These are phyloP conservation scores for Microtus ochrogaster DNA, from an alignment of 2,113 vertebrate genomes.

Conservation along the genomic window DNA sequence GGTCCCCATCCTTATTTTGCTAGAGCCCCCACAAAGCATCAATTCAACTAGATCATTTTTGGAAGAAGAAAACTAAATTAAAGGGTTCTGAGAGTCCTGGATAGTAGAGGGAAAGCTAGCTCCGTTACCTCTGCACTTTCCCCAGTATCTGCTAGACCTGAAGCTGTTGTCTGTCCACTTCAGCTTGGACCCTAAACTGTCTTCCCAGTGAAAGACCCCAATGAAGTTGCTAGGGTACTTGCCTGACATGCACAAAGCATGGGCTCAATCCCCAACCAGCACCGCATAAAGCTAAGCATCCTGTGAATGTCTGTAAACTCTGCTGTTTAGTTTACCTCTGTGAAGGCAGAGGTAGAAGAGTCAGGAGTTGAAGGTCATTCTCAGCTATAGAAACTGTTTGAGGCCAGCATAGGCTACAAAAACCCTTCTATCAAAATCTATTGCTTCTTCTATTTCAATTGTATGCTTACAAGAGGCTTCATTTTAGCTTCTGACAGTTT, in stretches of 20 bases:
- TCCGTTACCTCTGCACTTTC: not conserved
- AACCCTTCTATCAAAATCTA: not conserved
- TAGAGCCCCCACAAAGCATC: slow-evolving; percentile 60
- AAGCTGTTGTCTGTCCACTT: not conserved
- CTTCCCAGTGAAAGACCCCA: not conserved
- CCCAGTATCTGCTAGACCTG: not conserved
- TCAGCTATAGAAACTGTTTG: not conserved
- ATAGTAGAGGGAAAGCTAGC: not conserved
- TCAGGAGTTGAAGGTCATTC: not conserved
- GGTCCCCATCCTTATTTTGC: slow-evolving; percentile 68
- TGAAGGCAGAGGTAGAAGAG: not conserved
- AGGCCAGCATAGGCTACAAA: not conserved
- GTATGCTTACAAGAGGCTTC: not conserved
- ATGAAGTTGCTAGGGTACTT: not conserved
- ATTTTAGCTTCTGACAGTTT: not conserved
- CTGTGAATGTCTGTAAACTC: not conserved
- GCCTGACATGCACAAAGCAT: not conserved
- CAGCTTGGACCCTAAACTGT: not conserved
- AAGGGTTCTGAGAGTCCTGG: not conserved
- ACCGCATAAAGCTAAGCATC: not conserved
- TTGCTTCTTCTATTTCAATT: not conserved
- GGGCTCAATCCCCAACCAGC: not conserved
- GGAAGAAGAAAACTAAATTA: slow-evolving; percentile 13
- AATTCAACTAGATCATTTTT: slow-evolving; percentile 60
- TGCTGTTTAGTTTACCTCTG: too few relatives aligned